Base-by-base conservation (phyloP, 2,888 invertebrate species). In the Athrips mouffetella region DNA sequence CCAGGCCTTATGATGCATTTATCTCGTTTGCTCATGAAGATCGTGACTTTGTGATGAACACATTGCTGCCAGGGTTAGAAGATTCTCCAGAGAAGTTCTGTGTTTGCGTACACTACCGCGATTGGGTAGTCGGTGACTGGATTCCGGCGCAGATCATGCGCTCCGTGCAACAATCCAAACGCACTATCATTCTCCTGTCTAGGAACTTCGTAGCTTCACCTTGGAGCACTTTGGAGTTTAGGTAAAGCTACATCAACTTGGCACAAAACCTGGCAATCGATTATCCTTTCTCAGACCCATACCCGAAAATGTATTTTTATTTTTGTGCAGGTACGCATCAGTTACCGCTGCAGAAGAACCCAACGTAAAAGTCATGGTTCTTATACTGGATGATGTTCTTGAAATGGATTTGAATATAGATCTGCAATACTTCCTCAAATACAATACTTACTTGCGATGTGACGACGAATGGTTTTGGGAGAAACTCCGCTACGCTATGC, bases 21-120 rank as follows among this genome's bases (percentile, higher is more conserved):
- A 88, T 96, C 46, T 94, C 95, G 54, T 96, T 92, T 69, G 93
- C 94, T 0, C 92, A 94, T 64, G 90, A 91, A 65, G 95, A 96
- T 67, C 92, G 92, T 59, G 89, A 90, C 2, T 93, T 94, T 62
- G 91, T 95, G 0, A 79, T 90, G 0, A 89, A 91, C 15, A 84
- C 91, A 48, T 68, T 96, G 29, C 86, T 94, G 10, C 89, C 92
- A 0, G 89, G 89, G 10, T 75, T 96, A 27, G 94, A 63, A 15
- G 11, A 20, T 2, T 11, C 11, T 5, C 29, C 31, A 15, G 35
- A 27, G 21, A 10, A 10, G 18, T 45, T 35, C 37, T 25, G 35
- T 10, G 18, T 45, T 10, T 47, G 47, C 30, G 39, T 47, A 21
- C 29, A 60, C 47, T 54, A 54, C 27, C 52, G 60, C 8, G 59